Percentiles rank a stretch among this genome's conserved stretches.
These are phyloP conservation scores for Numenius phaeopus DNA, from an alignment of 2,797 vertebrate genomes.

Conservation along the genomic window DNA sequence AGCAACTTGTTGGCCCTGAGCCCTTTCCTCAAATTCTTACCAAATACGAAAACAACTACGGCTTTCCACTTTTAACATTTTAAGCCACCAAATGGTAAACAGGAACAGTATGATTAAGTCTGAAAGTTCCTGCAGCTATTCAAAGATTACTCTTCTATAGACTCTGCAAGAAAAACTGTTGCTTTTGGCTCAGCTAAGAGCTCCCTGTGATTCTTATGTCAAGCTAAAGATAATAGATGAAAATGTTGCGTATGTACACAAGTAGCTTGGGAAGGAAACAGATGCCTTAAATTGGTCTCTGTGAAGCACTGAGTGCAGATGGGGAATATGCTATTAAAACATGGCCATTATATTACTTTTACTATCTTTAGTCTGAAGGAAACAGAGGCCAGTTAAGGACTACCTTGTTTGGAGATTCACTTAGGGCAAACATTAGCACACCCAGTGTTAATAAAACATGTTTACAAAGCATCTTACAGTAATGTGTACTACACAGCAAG, in stretches of 20 bases:
- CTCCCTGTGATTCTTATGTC: background rate
- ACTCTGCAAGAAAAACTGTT: background rate
- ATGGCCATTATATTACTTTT: background rate
- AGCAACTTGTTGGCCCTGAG: background rate
- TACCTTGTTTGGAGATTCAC: background rate
- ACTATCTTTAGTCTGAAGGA: background rate
- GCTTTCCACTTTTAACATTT: background rate
- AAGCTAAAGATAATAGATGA: conserved; percentile 41
- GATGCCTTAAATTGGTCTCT: conserved; percentile 38
- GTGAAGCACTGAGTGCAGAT: background rate
- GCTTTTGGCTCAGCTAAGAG: conserved; percentile 20
- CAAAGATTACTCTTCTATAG: background rate
- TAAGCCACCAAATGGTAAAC: conserved; percentile 14
- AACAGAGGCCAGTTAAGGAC: background rate
- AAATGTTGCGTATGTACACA: background rate
- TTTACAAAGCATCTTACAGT: background rate
- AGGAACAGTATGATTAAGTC: background rate
- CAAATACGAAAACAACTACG: background rate
- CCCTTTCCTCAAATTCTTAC: background rate
- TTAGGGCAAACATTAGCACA: background rate
- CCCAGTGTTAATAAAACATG: background rate
- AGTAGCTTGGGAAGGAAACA: conserved; percentile 19
- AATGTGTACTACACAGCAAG: background rate
- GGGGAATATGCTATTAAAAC: conserved; percentile 4
- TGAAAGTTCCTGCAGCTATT: conserved; percentile 38